Conservation (phyloP, 2,888 invertebrate genomes). For the Rhagium mordax region DNA sequence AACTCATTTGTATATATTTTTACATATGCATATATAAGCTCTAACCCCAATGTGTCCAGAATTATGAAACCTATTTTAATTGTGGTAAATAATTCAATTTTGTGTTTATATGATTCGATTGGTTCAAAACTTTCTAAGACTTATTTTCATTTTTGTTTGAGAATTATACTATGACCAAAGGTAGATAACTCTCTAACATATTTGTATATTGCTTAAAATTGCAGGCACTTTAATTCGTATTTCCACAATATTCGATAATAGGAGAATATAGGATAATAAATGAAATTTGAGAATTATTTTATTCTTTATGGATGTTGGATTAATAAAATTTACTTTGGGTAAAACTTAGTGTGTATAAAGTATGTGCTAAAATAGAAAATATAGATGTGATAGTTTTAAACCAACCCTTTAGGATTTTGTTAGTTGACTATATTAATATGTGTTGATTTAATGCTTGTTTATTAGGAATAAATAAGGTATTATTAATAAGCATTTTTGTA, state of each 20-base stretch:
- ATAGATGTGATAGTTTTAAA: neutral
- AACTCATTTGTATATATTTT: slow-evolving; percentile 19
- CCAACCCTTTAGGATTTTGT: neutral
- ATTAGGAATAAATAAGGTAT: neutral
- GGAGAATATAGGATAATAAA: too few species aligned
- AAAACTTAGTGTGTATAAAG: too few species aligned
- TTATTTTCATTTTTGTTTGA: neutral
- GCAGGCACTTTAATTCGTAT: neutral
- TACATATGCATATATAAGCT: slow-evolving; percentile 26
- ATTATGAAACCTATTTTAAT: neutral
- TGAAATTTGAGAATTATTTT: too few species aligned
- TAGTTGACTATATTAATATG: neutral
- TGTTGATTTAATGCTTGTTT: neutral
- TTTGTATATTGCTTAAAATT: neutral
- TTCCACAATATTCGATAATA: too few species aligned
- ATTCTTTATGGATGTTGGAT: too few species aligned
- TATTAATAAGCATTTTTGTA: slow-evolving; percentile 9
- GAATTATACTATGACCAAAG: neutral
- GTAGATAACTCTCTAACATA: neutral
- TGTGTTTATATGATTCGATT: neutral
- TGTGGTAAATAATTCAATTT: neutral
- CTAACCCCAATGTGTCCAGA: slow-evolving; percentile 38
- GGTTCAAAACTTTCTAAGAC: neutral
- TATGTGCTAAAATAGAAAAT: neutral
- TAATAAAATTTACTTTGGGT: too few species aligned